Conservation (phyloP, 2,888 invertebrate species). For the Hemicrepidius hirtus region DNA sequence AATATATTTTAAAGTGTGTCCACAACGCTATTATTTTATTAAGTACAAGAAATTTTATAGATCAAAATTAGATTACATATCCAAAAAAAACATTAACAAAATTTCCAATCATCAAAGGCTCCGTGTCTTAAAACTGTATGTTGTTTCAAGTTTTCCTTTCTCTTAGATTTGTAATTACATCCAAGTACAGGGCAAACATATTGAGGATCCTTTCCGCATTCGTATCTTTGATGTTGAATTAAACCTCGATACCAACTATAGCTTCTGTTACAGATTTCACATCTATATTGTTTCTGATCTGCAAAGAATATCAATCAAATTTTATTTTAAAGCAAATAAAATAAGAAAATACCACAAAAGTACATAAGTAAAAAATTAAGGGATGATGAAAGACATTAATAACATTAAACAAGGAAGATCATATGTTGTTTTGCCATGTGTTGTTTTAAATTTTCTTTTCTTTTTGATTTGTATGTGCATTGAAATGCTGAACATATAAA, state of each 20-base stretch:
- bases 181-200: slow-evolving; percentile 60
- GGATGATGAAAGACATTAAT: too few species aligned
- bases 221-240: slow-evolving; percentile 1
- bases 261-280: slow-evolving; percentile 4
- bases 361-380: too few species aligned
- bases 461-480: slow-evolving; percentile 71
- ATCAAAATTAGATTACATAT: too few species aligned
- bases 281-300: too few species aligned
- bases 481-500: slow-evolving; percentile 70
- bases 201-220: slow-evolving; percentile 5
- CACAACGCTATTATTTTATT: too few species aligned
- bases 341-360: too few species aligned
- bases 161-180: slow-evolving; percentile 10
- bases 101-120: not conserved
- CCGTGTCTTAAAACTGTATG: not conserved
- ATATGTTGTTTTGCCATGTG: slow-evolving; percentile 63
- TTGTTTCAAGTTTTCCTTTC: slow-evolving; percentile 21
- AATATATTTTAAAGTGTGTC: too few species aligned
- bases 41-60: too few species aligned
- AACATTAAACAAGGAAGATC: not conserved
- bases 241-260: slow-evolving; percentile 8
- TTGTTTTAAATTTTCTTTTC: slow-evolving; percentile 48
- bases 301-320: too few species aligned
- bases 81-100: too few species aligned
- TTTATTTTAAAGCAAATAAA: too few species aligned